These are phyloP conservation scores for Pangasianodon gigas DNA, from an alignment of 2,113 vertebrate genomes.

Conservation along the genomic window DNA sequence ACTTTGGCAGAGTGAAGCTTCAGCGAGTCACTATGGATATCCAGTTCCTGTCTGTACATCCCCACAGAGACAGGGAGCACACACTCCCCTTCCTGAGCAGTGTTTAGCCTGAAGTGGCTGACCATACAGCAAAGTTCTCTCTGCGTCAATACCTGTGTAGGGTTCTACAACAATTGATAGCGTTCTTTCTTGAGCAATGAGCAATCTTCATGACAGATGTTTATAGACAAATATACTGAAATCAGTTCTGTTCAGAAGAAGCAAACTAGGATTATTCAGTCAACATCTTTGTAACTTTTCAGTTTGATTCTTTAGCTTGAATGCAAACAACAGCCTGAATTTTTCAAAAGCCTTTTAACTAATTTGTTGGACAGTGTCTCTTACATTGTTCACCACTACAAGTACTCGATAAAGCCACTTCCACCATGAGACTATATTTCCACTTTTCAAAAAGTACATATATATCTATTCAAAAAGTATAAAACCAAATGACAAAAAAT, in stretches of 20 bases:
- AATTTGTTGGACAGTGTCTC: not conserved
- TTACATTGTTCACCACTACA: not conserved
- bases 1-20: slow-evolving; percentile 38
- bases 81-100: slow-evolving; percentile 33
- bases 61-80: slow-evolving; percentile 25
- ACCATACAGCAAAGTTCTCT: not conserved
- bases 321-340: not conserved
- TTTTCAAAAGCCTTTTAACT: not conserved
- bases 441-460: not conserved
- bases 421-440: not conserved
- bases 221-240: not conserved
- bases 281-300: not conserved
- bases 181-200: not conserved
- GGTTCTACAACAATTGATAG: not conserved
- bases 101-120: not conserved
- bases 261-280: not conserved
- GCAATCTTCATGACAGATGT: not conserved
- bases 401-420: not conserved
- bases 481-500: not conserved
- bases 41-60: slow-evolving; percentile 46
- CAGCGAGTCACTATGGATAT: slow-evolving; percentile 44
- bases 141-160: not conserved
- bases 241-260: not conserved
- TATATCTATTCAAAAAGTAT: too few species aligned
- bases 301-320: not conserved